phyloP scores from a whole-genome alignment of 2,797 vertebrate genomes.

The Enteromius radiatus region DNA sequence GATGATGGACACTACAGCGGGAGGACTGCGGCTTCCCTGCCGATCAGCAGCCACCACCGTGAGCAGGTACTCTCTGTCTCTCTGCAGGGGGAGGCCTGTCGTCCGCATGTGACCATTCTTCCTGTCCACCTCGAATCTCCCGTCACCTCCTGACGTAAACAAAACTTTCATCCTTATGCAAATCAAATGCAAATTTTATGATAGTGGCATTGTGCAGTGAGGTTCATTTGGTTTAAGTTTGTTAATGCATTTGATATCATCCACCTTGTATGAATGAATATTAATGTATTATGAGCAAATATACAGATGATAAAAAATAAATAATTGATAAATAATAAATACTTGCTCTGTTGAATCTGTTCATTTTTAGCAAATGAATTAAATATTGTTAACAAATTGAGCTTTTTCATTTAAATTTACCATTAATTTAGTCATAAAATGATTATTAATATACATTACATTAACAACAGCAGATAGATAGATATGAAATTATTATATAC shows the following conservation, averaged over 20 bases:
- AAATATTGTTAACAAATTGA: background rate
- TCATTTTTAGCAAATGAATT: background rate
- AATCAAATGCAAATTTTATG: background rate
- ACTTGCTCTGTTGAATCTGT: background rate
- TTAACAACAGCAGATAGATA: background rate
- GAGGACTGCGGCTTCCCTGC: conserved; percentile 80
- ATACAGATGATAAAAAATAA: background rate
- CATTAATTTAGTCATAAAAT: background rate
- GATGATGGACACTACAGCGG: conserved; percentile 81
- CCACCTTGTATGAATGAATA: background rate
- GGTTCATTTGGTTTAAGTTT: background rate
- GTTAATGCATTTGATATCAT: background rate
- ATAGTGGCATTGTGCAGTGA: background rate
- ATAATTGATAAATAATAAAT: background rate
- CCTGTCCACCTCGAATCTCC: conserved; percentile 85
- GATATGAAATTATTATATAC: no score
- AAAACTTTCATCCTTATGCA: background rate
- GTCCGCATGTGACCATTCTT: conserved; percentile 85
- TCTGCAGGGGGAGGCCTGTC: conserved; percentile 82
- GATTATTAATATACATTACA: background rate
- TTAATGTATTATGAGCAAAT: background rate
- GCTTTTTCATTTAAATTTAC: no score
- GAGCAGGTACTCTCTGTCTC: conserved; percentile 83
- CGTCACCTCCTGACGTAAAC: conserved; percentile 80
- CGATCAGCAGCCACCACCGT: conserved; percentile 83